phyloP scores from a whole-genome alignment of 2,888 invertebrate species.

The Diarsia dahlii region DNA sequence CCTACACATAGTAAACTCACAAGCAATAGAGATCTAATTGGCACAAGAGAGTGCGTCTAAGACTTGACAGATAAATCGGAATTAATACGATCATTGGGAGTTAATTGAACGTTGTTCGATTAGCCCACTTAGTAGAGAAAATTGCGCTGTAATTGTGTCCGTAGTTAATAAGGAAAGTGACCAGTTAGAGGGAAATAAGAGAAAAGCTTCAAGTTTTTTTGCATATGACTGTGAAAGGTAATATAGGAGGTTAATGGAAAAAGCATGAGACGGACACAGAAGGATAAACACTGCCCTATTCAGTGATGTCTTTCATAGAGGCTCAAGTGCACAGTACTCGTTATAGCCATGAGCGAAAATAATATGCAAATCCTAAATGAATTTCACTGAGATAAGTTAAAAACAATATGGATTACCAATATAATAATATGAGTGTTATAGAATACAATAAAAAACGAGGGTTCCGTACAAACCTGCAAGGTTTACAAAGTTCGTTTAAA shows the following conservation, averaged over 20 bases:
- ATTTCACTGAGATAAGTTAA: neutral
- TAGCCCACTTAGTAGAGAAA: constrained; percentile 50
- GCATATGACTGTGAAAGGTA: neutral
- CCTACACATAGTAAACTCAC: constrained; percentile 32
- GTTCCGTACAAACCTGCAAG: too few relatives aligned
- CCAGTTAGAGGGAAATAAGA: constrained; percentile 29
- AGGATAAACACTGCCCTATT: neutral
- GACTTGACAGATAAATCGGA: constrained; percentile 67
- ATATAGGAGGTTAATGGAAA: neutral
- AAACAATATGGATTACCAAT: too few relatives aligned
- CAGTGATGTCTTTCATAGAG: neutral
- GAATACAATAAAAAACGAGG: too few relatives aligned
- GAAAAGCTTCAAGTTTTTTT: constrained; percentile 35
- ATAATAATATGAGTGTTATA: too few relatives aligned
- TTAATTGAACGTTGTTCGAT: constrained; percentile 67
- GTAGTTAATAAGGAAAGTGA: constrained; percentile 51
- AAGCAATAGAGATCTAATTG: constrained; percentile 63
- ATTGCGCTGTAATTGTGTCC: constrained; percentile 56
- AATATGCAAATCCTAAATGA: neutral
- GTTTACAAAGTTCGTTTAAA: too few relatives aligned
- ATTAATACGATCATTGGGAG: constrained; percentile 65
- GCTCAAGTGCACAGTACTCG: neutral
- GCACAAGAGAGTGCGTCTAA: constrained; percentile 60
- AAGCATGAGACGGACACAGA: neutral
- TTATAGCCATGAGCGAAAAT: neutral